Evolutionary conservation across 1,140 invertebrate genomes (phyloP).

Genomic region (Drosophila baimaii): DNA sequence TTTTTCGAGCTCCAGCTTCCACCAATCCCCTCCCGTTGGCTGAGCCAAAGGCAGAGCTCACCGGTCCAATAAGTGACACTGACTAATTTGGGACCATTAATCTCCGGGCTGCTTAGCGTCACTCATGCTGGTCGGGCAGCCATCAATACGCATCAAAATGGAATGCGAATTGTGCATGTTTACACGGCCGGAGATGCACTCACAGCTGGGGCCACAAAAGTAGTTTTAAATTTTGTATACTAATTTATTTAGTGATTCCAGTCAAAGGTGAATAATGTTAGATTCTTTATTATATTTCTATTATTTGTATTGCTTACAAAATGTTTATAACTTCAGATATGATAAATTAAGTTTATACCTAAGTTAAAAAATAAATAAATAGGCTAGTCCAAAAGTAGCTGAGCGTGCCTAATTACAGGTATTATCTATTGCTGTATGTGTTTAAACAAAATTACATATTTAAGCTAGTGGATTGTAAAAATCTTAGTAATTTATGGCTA

Average conservation of each 20-base stretch:
- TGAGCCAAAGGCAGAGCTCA: constrained; percentile 33
- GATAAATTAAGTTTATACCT: neutral
- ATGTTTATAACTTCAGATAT: too few species aligned
- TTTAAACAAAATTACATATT: constrained; percentile 5
- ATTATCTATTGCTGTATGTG: neutral
- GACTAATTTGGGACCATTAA: constrained; percentile 78
- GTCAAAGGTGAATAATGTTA: too few species aligned
- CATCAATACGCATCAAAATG: constrained; percentile 78
- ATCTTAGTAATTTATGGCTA: neutral
- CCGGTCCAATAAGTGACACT: constrained; percentile 72
- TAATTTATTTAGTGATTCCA: too few species aligned
- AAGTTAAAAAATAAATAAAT: neutral
- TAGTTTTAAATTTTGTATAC: neutral
- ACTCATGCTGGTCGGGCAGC: constrained; percentile 43
- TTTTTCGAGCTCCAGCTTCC: constrained; percentile 1
- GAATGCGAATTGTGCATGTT: constrained; percentile 55
- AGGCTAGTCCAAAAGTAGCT: neutral
- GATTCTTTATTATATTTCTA: too few species aligned
- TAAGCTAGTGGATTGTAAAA: constrained; percentile 1
- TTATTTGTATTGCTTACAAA: too few species aligned
- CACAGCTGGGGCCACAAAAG: constrained; percentile 3
- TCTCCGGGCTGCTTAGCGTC: constrained; percentile 76
- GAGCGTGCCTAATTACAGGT: neutral
- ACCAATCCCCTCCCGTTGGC: neutral
- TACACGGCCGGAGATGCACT: constrained; percentile 35